Evolutionary conservation across 2,113 vertebrate genomes (phyloP).

Genomic region (Pyxicephalus adspersus): DNA sequence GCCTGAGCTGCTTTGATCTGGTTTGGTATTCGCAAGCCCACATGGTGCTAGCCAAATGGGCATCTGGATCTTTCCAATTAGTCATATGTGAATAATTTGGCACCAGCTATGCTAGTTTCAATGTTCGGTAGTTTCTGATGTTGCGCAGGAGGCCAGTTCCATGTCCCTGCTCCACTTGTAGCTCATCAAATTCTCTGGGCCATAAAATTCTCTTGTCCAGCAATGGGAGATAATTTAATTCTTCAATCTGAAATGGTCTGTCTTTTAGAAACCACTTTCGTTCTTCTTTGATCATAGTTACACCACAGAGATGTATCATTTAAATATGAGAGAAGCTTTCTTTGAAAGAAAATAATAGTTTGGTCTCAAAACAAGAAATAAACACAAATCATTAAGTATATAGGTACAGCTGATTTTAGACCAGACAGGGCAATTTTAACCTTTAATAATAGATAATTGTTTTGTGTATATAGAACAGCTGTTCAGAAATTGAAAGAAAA

Average conservation of each 20-base stretch:
- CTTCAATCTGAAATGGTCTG: not conserved
- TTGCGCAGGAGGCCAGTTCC: constrained; percentile 6
- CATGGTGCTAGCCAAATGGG: constrained; percentile 11
- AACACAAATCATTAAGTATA: no score
- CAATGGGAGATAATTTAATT: not conserved
- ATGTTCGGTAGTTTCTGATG: constrained; percentile 5
- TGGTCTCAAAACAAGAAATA: no score
- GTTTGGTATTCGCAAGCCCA: not conserved
- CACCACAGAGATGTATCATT: not conserved
- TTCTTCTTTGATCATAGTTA: not conserved
- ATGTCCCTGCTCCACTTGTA: not conserved
- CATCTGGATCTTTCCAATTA: not conserved
- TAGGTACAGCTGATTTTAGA: no score
- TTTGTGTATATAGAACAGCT: no score
- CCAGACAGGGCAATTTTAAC: no score
- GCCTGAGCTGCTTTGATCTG: not conserved
- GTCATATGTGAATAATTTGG: not conserved
- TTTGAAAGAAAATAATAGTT: no score
- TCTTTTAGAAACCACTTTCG: not conserved
- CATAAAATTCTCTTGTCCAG: not conserved
- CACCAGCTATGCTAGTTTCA: not conserved
- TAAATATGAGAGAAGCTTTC: no score
- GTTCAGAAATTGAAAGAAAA: no score
- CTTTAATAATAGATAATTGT: no score
- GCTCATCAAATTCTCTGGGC: not conserved